Conservation (phyloP, 2,113 vertebrate species). For the Tinamus guttatus region DNA sequence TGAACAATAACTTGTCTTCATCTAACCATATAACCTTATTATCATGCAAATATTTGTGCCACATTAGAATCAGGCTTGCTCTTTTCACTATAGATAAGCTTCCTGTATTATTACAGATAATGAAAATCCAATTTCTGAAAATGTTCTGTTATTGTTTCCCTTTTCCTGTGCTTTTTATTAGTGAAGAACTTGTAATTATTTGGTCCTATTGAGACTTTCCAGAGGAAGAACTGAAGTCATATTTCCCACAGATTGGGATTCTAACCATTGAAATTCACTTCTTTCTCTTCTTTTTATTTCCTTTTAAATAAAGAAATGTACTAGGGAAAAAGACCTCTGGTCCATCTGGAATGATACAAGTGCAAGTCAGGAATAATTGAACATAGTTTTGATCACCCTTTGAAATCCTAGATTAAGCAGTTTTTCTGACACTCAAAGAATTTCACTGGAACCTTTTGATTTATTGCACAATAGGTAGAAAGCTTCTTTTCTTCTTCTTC, state of each 20-base stretch:
- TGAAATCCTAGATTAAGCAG: constrained; percentile 65
- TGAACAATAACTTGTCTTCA: constrained; percentile 2
- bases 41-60: constrained; percentile 61
- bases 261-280: constrained; percentile 57
- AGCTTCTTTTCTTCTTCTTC: constrained; percentile 55
- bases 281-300: constrained; percentile 47
- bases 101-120: constrained; percentile 58
- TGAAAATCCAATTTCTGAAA: constrained; percentile 42
- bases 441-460: constrained; percentile 65
- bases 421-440: constrained; percentile 58
- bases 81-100: constrained; percentile 40
- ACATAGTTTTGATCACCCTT: constrained; percentile 65
- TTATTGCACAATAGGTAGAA: constrained; percentile 64
- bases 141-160: constrained; percentile 49
- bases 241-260: constrained; percentile 48
- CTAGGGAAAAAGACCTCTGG: background rate
- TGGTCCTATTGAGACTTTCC: constrained; percentile 53
- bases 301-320: constrained; percentile 43
- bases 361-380: constrained; percentile 63
- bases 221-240: constrained; percentile 43
- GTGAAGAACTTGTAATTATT: constrained; percentile 40
- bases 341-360: constrained; percentile 60
- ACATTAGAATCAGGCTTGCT: constrained; percentile 28
- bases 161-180: constrained; percentile 29
- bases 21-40: constrained; percentile 47